These are phyloP conservation scores for Antigone vipio DNA, from an alignment of 2,113 vertebrate species.

Conservation along the genomic window DNA sequence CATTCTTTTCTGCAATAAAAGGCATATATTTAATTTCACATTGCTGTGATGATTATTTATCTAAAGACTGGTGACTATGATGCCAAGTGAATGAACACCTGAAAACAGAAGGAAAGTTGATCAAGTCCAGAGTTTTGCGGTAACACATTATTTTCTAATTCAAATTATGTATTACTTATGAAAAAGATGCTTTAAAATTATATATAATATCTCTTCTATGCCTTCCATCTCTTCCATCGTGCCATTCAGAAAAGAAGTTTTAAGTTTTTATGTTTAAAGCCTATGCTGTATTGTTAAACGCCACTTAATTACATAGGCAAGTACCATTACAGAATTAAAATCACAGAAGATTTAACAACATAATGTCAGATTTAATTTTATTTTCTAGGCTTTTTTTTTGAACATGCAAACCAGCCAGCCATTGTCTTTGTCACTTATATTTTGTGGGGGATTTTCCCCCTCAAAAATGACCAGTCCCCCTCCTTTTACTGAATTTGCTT, in stretches of 20 bases:
- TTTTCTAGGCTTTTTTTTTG: neutral
- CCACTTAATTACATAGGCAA: neutral
- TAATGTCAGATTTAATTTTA: neutral
- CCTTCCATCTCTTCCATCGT: neutral
- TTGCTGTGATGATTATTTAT: conserved; percentile 58
- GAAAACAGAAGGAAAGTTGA: conserved; percentile 7
- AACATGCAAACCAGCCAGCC: neutral
- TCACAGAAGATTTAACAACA: neutral
- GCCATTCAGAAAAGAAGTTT: neutral
- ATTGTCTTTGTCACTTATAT: neutral
- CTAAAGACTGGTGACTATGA: conserved; percentile 29
- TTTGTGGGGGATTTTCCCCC: neutral
- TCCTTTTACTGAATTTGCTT: neutral
- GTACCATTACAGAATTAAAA: neutral
- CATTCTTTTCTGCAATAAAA: conserved; percentile 93
- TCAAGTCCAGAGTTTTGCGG: neutral
- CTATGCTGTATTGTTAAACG: neutral
- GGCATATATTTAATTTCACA: conserved; percentile 66
- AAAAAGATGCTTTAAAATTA: neutral
- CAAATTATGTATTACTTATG: neutral
- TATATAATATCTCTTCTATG: neutral
- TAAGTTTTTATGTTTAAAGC: neutral
- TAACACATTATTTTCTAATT: neutral
- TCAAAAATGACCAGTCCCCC: neutral
- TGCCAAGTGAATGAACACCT: conserved; percentile 23